These are phyloP conservation scores for Philhelius pedissequus DNA, from an alignment of 2,888 invertebrate species.

Conservation along the genomic window DNA sequence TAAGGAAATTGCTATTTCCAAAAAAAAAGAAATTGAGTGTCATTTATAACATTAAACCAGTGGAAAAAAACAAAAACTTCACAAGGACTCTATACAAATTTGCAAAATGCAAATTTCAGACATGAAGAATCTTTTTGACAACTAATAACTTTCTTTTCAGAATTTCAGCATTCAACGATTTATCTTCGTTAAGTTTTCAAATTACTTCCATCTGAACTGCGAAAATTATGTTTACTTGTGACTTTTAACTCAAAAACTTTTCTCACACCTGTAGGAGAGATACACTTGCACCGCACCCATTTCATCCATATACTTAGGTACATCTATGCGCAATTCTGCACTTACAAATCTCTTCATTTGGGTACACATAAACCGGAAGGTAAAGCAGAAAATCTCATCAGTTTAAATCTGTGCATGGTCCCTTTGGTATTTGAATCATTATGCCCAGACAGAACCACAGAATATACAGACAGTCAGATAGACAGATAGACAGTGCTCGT, in stretches of 20 bases:
- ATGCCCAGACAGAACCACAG: background rate
- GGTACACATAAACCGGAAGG: background rate
- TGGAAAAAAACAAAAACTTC: background rate
- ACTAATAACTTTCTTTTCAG: background rate
- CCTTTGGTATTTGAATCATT: conserved; percentile 12
- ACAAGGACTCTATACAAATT: background rate
- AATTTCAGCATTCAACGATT: background rate
- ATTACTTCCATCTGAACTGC: conserved; percentile 2
- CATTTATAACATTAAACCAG: too few species aligned
- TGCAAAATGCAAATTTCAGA: background rate
- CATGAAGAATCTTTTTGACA: background rate
- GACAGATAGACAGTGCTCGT: conserved; percentile 41
- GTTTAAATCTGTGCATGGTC: conserved; percentile 4
- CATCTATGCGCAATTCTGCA: background rate
- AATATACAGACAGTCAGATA: background rate
- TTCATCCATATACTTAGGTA: background rate
- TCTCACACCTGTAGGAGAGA: background rate
- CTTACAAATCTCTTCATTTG: conserved; percentile 2
- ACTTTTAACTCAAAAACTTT: conserved; percentile 23
- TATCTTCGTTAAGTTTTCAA: conserved; percentile 5
- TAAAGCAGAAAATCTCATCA: conserved; percentile 16
- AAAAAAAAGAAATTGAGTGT: too few species aligned
- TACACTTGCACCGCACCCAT: background rate
- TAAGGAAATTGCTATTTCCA: too few species aligned
- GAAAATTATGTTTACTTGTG: conserved; percentile 9